Evolutionary conservation across 2,888 invertebrate species (phyloP).

Genomic region (Latrodectus hesperus): DNA sequence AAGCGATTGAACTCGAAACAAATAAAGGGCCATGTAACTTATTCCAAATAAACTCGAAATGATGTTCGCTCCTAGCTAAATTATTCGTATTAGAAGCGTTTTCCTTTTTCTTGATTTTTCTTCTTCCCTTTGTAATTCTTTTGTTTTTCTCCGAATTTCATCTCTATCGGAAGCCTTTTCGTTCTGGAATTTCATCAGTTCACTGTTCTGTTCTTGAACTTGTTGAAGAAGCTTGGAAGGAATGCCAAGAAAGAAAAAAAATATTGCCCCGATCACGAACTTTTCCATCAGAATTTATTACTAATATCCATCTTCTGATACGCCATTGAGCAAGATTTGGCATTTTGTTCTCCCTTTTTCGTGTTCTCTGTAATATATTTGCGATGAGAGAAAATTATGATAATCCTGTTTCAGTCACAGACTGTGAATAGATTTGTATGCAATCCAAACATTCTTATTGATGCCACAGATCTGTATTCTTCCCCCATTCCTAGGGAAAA

Average conservation of each 20-base stretch:
- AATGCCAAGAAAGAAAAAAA: constrained; percentile 2
- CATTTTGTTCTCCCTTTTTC: too few relatives aligned
- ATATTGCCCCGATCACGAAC: constrained; percentile 10
- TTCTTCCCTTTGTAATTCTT: background rate
- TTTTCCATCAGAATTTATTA: constrained; percentile 39
- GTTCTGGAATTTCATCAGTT: constrained; percentile 42
- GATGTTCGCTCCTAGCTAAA: constrained; percentile 59
- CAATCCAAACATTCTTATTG: too few relatives aligned
- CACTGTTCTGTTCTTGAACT: constrained; percentile 42
- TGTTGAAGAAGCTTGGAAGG: constrained; percentile 57
- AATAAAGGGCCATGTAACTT: constrained; percentile 60
- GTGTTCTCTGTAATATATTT: too few relatives aligned
- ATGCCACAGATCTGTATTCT: too few relatives aligned
- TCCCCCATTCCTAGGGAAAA: too few relatives aligned
- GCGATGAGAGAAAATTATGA: too few relatives aligned
- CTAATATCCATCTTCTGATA: constrained; percentile 28
- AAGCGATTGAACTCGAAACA: constrained; percentile 57
- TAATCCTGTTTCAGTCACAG: too few relatives aligned
- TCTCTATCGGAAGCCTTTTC: constrained; percentile 41
- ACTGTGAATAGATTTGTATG: too few relatives aligned
- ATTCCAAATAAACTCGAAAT: constrained; percentile 52
- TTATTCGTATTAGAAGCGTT: constrained; percentile 60
- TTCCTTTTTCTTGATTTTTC: constrained; percentile 15
- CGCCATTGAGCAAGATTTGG: background rate
- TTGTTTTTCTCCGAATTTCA: constrained; percentile 22